Conservation (phyloP, 1,140 invertebrate genomes). For the Papilio aristodemus region DNA sequence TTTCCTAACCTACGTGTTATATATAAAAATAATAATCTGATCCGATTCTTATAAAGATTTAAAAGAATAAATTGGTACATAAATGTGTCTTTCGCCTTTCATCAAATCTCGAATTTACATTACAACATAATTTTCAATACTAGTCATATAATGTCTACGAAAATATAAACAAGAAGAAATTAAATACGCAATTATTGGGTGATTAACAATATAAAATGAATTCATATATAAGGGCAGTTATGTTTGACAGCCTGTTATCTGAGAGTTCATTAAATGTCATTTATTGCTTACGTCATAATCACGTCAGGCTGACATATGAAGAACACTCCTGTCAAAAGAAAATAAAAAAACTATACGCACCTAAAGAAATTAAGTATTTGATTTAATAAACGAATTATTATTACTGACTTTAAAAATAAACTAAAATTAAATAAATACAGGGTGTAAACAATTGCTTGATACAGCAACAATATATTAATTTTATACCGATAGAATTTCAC, state of each 20-base stretch:
- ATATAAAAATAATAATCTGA: no score
- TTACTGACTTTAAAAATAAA: constrained; percentile 38
- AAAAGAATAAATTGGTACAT: no score
- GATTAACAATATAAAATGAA: background rate
- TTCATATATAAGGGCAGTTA: background rate
- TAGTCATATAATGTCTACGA: background rate
- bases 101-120: no score
- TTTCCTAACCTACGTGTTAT: no score
- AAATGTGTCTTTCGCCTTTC: no score
- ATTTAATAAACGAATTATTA: constrained; percentile 41
- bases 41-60: no score
- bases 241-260: background rate
- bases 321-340: constrained; percentile 30
- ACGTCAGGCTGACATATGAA: constrained; percentile 20
- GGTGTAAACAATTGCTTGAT: constrained; percentile 56
- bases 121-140: no score
- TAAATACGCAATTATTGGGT: background rate
- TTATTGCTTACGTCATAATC: constrained; percentile 20
- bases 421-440: constrained; percentile 57
- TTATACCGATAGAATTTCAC: constrained; percentile 36
- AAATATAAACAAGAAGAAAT: background rate
- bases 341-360: constrained; percentile 13
- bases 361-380: constrained; percentile 44
- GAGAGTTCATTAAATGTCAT: background rate
- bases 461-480: constrained; percentile 39